Base-by-base conservation (phyloP, 92 coral and sea anemone species). In the Scolanthus callimorphus region DNA sequence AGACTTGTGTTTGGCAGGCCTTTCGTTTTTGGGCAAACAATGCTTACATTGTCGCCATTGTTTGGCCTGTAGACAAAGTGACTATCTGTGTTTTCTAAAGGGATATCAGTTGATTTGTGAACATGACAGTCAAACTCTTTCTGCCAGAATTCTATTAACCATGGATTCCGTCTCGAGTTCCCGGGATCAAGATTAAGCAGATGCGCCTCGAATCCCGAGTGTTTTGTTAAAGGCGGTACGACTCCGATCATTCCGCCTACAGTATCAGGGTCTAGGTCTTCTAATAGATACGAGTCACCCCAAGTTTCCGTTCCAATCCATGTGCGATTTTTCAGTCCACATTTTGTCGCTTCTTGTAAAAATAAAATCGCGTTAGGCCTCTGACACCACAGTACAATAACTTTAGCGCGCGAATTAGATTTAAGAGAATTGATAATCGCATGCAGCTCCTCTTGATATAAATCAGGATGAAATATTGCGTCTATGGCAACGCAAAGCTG, bases 261-360 rank as follows among this genome's bases (percentile, higher is more conserved):
- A 4, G 68, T 72, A 21, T 77, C 73, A 15, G 73, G 76, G 45
- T 61, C 72, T 25, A 84, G 56, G 10, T 68, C 57, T 17, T 74
- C 58, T 10, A 84, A 76, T 48, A 79, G 82, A 59, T 77, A 64
- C 27, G 89, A 74, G 52, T 92, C 98, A 2, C 98, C 98, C 98
- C 98, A 92, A 3, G 98, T 88, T 53, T 92, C 98, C 3, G 98
- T 92, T 13, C 98, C 98, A 8, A 92, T 92, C 98, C 98, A 92
- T 1, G 96, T 92, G 55, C 73, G 88, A 0, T 81, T 87, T 11
- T 31, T 69, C 30, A 87, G 39, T 20, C 51, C 62, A 20, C 67
- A 82, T 23, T 71, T 51, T 9, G 98, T 77, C 3, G 92, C 98
- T 62, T 59, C 86, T 61, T 80, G 65, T 23, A 92, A 57, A 55